phyloP scores from a whole-genome alignment of 2,888 invertebrate species.

The Cataglyphis altisquamis region DNA sequence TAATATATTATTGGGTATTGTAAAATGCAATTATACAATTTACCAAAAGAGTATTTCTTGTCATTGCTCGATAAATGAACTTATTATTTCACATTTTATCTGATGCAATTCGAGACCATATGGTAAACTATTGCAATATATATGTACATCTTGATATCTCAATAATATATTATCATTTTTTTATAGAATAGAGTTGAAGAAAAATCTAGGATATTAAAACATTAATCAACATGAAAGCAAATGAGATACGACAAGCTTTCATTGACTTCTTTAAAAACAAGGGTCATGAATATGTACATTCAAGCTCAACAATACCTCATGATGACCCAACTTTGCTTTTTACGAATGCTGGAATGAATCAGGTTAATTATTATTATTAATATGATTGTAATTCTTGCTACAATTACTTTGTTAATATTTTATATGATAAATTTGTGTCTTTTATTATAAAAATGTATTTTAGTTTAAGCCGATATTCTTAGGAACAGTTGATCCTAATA shows the following conservation, averaged over 20 bases:
- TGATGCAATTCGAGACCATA: constrained; percentile 60
- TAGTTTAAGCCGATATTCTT: constrained; percentile 99
- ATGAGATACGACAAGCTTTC: constrained; percentile 94
- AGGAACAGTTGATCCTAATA: constrained; percentile 98
- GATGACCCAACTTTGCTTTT: constrained; percentile 99
- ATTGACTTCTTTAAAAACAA: constrained; percentile 96
- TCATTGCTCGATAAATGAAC: not conserved
- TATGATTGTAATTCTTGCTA: constrained; percentile 7
- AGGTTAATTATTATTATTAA: constrained; percentile 86
- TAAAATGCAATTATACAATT: not conserved
- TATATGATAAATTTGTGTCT: not conserved
- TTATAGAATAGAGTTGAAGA: constrained; percentile 4
- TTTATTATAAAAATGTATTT: constrained; percentile 63
- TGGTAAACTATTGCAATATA: constrained; percentile 39
- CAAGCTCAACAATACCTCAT: constrained; percentile 98
- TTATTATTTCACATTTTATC: constrained; percentile 6
- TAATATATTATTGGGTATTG: not conserved
- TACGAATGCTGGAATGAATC: constrained; percentile 99
- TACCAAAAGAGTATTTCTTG: not conserved
- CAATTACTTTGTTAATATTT: not conserved
- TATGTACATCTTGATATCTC: not conserved
- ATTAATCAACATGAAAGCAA: constrained; percentile 88
- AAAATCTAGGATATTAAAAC: constrained; percentile 17
- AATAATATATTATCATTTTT: constrained; percentile 9
- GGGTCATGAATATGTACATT: constrained; percentile 97